phyloP scores from a whole-genome alignment of 2,888 invertebrate species.

The Drosophila seclusa region DNA sequence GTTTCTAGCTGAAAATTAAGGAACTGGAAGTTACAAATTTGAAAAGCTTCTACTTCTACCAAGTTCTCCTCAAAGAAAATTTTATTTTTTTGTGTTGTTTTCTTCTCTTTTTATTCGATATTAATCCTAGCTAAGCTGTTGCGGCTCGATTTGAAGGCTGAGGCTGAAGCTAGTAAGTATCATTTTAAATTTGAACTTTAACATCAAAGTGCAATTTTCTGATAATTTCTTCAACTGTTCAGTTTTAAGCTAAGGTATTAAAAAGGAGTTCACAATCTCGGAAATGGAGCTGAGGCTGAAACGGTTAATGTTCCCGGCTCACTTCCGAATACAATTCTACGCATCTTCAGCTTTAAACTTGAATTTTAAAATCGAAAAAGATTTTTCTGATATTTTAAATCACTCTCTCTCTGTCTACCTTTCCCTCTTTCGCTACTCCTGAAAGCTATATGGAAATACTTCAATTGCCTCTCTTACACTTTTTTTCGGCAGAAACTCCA shows the following conservation, averaged over 20 bases:
- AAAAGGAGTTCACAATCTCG: not conserved
- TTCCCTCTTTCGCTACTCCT: too few species aligned
- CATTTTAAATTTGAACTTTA: not conserved
- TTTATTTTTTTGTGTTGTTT: not conserved
- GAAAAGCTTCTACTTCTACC: not conserved
- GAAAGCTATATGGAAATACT: too few species aligned
- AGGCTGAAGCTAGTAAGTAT: not conserved
- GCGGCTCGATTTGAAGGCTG: not conserved
- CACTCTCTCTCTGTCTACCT: too few species aligned
- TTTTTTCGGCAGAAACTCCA: not conserved
- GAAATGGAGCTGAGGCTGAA: not conserved
- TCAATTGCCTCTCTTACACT: not conserved
- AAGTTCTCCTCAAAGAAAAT: not conserved
- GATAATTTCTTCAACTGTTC: not conserved
- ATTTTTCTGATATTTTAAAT: too few species aligned
- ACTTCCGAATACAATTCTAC: not conserved
- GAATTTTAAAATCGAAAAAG: too few species aligned
- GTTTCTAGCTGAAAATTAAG: not conserved
- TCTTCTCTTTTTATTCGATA: not conserved
- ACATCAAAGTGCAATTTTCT: not conserved
- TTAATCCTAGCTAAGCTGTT: not conserved
- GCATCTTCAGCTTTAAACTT: not conserved
- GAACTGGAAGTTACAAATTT: conserved; percentile 1
- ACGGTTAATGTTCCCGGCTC: not conserved
- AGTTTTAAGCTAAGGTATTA: not conserved